Evolutionary conservation across 2,797 vertebrate species (phyloP).

Genomic region (Cynodonichthys magdalenae): DNA sequence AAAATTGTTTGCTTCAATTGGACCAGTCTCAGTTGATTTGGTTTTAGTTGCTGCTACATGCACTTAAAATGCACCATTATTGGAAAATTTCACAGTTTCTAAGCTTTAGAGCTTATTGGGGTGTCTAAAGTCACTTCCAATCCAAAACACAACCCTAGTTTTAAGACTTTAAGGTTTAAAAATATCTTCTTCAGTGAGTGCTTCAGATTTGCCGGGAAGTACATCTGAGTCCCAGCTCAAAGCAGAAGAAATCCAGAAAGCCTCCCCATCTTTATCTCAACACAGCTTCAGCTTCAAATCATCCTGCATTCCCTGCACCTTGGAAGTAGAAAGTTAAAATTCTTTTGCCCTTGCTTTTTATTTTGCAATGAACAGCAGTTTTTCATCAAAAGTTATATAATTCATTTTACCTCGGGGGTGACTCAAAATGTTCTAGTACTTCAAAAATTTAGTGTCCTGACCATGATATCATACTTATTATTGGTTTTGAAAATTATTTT

Average conservation of each 20-base stretch:
- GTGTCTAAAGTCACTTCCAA: neutral
- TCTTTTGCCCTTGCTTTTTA: neutral
- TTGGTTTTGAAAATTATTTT: neutral
- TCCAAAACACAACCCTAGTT: neutral
- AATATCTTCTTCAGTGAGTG: neutral
- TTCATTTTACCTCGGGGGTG: neutral
- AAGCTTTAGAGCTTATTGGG: neutral
- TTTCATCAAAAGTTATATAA: neutral
- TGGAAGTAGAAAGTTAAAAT: neutral
- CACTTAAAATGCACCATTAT: neutral
- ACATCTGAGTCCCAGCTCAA: neutral
- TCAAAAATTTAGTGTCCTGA: neutral
- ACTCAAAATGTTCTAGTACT: neutral
- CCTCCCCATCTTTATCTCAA: neutral
- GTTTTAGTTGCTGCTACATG: neutral
- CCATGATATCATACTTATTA: neutral
- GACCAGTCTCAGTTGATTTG: neutral
- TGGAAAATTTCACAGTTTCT: neutral
- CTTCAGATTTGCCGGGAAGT: neutral
- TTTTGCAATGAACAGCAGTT: neutral
- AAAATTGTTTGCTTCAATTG: neutral
- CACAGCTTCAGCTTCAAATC: neutral
- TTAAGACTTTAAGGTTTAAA: neutral
- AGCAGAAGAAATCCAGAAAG: neutral
- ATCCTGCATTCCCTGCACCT: neutral